Base-by-base conservation (phyloP, 2,888 invertebrate genomes). In the Syrphus vitripennis region DNA sequence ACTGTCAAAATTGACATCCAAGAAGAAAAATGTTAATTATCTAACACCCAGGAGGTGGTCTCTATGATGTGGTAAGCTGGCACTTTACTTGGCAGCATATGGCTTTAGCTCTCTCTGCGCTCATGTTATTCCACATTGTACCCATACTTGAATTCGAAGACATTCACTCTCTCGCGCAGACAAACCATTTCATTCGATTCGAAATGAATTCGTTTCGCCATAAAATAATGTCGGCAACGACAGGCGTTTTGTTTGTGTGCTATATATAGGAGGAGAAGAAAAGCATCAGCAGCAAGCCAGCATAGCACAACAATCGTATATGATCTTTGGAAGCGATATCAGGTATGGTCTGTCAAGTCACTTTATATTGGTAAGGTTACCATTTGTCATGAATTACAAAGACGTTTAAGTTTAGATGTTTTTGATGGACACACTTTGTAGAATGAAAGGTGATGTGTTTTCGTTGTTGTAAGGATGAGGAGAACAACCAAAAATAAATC, bases 1-100 rank as follows among this genome's bases (percentile, higher is more conserved):
- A 82, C 86, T 86, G 86, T 86, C 86, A 86, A 74, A 86, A 77
- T 78, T 86, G 86, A 86, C 86, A 86, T 78, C 82, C 82, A 55
- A 74, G 84, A 79, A 88, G 84, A 88, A 88, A 88, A 88, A 88
- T 87, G 87, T 88, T 88, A 88, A 88, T 88, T 89, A 89, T 88
- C 88, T 88, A 88, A 88, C 88, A 87, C 88, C 74, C 88, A 88
- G 88, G 87, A 88, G 88, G 88, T 88, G 88, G 88, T 87, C 88
- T 70, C 50, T 48, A 37, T 16, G 82, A 40, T 16, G 84, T 74
- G 77, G 74, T 74, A 69, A 61, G 37, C 53, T 55, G 55, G 29
- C 29, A 31, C 16, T 55, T 12, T 29, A 4, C 16, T n/a, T 16
- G 55, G 29, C 29, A 29, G 59, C n/a, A n/a, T n/a, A n/a, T n/a